Evolutionary conservation across 2,113 vertebrate genomes (phyloP).

Genomic region (Pollimyrus isidori): DNA sequence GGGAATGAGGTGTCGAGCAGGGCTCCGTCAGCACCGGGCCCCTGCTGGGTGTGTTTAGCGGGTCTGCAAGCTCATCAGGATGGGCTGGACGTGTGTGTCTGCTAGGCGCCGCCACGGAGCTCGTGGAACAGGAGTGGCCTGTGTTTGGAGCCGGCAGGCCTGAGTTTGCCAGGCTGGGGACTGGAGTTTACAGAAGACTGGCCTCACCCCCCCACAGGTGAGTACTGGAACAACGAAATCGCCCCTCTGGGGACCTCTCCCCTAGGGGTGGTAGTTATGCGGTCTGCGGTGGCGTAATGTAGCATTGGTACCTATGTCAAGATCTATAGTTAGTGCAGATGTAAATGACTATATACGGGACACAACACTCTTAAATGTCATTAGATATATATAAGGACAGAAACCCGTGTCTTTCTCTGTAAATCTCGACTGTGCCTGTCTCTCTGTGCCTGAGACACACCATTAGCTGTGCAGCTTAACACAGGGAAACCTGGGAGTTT

Average conservation of each 20-base stretch:
- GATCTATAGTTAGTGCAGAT: not conserved
- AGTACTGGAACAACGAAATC: not conserved
- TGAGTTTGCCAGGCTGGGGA: not conserved
- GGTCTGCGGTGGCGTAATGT: not conserved
- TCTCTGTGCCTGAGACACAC: not conserved
- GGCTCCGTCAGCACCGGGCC: not conserved
- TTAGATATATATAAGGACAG: not conserved
- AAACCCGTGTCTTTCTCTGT: too few species aligned
- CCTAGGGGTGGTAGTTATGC: not conserved
- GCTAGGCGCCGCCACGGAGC: slow-evolving; percentile 9
- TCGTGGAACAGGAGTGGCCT: not conserved
- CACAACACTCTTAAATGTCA: not conserved
- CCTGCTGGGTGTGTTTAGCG: not conserved
- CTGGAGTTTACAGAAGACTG: not conserved
- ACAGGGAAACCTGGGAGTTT: not conserved
- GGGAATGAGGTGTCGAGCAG: not conserved
- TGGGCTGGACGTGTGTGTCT: not conserved
- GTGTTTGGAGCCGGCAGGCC: not conserved
- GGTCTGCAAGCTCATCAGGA: not conserved
- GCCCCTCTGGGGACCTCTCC: not conserved
- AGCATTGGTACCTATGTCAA: not conserved
- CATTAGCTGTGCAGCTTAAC: not conserved
- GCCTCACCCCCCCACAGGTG: not conserved
- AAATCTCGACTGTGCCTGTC: not conserved
- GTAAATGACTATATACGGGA: not conserved